phyloP scores from a whole-genome alignment of 2,888 invertebrate genomes.

The Cheilosia vulpina region DNA sequence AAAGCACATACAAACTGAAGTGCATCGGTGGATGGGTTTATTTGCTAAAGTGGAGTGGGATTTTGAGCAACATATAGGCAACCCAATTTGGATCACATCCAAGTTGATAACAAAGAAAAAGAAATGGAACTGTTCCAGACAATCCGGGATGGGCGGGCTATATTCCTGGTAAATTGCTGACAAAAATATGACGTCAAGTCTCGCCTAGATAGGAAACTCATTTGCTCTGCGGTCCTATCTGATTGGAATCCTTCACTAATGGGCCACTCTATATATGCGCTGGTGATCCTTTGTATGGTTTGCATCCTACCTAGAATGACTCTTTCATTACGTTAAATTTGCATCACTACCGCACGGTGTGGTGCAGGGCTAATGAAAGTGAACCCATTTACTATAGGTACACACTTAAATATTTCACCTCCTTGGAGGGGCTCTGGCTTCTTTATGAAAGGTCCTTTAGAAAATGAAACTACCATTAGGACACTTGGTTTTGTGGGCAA shows the following conservation, averaged over 20 bases:
- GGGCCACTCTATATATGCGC: slow-evolving; percentile 13
- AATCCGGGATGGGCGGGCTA: slow-evolving; percentile 5
- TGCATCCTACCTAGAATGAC: slow-evolving; percentile 15
- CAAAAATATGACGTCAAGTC: slow-evolving; percentile 27
- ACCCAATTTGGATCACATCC: slow-evolving; percentile 64
- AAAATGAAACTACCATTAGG: slow-evolving; percentile 70
- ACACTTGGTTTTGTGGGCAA: slow-evolving; percentile 64
- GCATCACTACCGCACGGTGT: slow-evolving; percentile 29
- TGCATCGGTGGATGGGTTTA: slow-evolving; percentile 16
- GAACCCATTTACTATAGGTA: slow-evolving; percentile 18
- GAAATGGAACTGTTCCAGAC: slow-evolving; percentile 34
- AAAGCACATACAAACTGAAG: slow-evolving; percentile 39
- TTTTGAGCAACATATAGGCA: slow-evolving; percentile 7
- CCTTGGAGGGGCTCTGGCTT: slow-evolving; percentile 18
- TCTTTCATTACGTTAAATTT: slow-evolving; percentile 50
- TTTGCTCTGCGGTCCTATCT: slow-evolving; percentile 45
- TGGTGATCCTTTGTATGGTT: slow-evolving; percentile 58
- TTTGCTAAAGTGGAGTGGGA: background rate
- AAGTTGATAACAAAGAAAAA: slow-evolving; percentile 32
- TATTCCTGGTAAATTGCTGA: slow-evolving; percentile 46
- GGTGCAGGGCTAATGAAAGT: slow-evolving; percentile 45
- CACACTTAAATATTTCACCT: slow-evolving; percentile 31
- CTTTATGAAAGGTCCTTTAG: slow-evolving; percentile 31
- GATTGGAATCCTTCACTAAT: slow-evolving; percentile 48
- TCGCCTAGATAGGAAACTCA: slow-evolving; percentile 16